phyloP scores from a whole-genome alignment of 2,888 invertebrate species.

The Tetrapedia diversipes region DNA sequence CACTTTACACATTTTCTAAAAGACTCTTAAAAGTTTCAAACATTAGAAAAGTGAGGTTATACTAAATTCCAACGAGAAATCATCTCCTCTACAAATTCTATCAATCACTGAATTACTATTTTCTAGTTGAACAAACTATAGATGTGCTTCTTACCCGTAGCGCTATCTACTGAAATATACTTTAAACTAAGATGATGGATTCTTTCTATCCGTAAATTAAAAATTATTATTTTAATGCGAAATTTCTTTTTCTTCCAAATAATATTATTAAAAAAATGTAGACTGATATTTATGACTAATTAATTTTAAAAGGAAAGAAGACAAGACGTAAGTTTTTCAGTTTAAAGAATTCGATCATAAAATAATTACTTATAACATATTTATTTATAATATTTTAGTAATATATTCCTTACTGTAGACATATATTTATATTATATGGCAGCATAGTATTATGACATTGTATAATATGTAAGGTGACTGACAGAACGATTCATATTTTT shows the following conservation, averaged over 20 bases:
- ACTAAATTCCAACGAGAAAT: conserved; percentile 5
- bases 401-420: conserved; percentile 81
- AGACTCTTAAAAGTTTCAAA: neutral
- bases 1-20: neutral
- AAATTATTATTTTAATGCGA: neutral
- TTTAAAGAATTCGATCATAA: neutral
- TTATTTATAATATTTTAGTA: conserved; percentile 79
- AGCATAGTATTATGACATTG: conserved; percentile 82
- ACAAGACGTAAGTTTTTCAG: neutral
- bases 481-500: conserved; percentile 76
- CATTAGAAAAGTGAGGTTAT: conserved; percentile 35
- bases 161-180: neutral
- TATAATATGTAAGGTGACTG: conserved; percentile 81
- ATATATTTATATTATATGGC: conserved; percentile 82
- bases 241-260: neutral
- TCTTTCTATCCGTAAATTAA: too few relatives aligned
- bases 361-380: conserved; percentile 75
- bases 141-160: neutral
- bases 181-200: too few relatives aligned
- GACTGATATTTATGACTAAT: neutral
- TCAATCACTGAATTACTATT: neutral
- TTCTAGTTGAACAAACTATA: neutral
- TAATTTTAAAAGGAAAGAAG: neutral
- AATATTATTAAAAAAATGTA: neutral
- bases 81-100: neutral